phyloP scores from a whole-genome alignment of 2,797 vertebrate species.

The Pantherophis vulpinus region DNA sequence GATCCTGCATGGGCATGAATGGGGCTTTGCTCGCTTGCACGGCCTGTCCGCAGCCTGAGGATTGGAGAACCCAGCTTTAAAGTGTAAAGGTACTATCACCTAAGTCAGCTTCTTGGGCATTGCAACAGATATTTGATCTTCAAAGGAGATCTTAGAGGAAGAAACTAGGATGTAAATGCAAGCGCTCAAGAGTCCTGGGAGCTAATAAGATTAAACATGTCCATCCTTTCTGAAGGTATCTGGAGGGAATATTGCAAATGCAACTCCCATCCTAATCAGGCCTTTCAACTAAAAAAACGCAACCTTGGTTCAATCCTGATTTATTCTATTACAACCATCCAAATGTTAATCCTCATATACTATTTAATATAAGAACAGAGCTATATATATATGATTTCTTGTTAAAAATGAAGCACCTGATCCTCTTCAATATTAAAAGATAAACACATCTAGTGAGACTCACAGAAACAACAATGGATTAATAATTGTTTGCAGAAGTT shows the following conservation, averaged over 20 bases:
- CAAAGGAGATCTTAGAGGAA: background rate
- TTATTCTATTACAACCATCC: background rate
- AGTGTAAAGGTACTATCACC: background rate
- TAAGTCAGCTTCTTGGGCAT: background rate
- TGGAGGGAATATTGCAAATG: background rate
- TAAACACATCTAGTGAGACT: background rate
- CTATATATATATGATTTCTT: background rate
- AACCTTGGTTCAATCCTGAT: background rate
- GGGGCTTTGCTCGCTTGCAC: fast-evolving
- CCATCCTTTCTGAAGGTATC: background rate
- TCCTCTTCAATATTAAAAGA: background rate
- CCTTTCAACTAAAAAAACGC: background rate
- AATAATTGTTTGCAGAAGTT: conserved; percentile 34
- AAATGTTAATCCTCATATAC: background rate
- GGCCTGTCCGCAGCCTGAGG: background rate
- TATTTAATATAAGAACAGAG: background rate
- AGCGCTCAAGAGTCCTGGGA: background rate
- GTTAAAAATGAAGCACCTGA: background rate
- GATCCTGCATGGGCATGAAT: background rate
- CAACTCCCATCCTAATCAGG: background rate
- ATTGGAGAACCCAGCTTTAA: background rate
- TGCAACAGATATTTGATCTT: background rate
- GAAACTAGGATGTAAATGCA: background rate
- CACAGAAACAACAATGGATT: conserved; percentile 14
- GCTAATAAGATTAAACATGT: background rate